Evolutionary conservation across 2,888 invertebrate genomes (phyloP).

Genomic region (Chironomus tentans): DNA sequence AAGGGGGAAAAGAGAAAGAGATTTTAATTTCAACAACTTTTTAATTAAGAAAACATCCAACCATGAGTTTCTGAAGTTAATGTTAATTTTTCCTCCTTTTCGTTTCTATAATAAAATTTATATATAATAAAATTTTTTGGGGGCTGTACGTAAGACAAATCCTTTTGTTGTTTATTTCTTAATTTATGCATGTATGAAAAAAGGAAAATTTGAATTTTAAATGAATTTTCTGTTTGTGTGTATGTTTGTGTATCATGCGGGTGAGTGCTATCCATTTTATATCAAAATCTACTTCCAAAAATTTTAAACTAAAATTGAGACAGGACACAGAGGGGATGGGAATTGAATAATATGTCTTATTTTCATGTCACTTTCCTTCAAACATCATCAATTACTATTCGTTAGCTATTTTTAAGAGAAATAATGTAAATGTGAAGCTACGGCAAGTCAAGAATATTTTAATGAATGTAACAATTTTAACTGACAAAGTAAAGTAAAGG

Average conservation of each 20-base stretch:
- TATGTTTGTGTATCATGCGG: background rate
- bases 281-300: background rate
- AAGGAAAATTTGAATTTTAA: conserved; percentile 22
- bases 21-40: conserved; percentile 26
- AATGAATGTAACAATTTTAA: too few relatives aligned
- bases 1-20: background rate
- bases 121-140: background rate
- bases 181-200: conserved; percentile 24
- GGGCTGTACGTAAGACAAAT: background rate
- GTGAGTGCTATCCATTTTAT: conserved; percentile 13
- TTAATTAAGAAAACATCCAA: conserved; percentile 25
- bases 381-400: background rate
- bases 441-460: too few relatives aligned
- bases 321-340: background rate
- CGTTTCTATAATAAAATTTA: background rate
- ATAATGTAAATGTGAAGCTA: too few relatives aligned
- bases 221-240: background rate
- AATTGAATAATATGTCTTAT: background rate
- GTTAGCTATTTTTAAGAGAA: background rate
- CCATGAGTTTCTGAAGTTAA: conserved; percentile 7
- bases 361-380: background rate
- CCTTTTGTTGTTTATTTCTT: conserved; percentile 21
- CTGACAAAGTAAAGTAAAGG: background rate
- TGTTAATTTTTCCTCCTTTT: background rate
- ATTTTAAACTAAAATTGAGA: background rate